Base-by-base conservation (phyloP, 2,113 vertebrate genomes). In the Menura novaehollandiae region DNA sequence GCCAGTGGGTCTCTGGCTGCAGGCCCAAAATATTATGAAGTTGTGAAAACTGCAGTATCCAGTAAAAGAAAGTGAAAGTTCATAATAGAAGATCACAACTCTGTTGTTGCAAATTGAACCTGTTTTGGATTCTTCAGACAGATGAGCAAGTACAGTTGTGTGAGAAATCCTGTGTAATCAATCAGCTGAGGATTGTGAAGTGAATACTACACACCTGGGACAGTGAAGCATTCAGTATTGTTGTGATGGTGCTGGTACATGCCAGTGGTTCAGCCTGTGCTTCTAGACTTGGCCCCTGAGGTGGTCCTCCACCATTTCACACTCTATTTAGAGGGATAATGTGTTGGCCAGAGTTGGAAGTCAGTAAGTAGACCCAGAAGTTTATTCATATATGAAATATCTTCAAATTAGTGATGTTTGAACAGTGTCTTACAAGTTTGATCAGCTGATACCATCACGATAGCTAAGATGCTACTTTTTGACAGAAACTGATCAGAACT, bases 61-160 rank as follows among this genome's bases (percentile, higher is more conserved):
- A 86, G 76, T 89, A 84, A 74, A 97, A 91, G 94, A 95, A 95
- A 95, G 83, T 84, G 80, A 95, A 96, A 91, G 80, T 73, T 93
- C 5, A 0, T 66, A 43, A 33, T 3, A 69, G 63, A 78, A 52
- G 55, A 77, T 77, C 58, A n/a, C 4, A 6, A 19, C 13, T 59
- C 51, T 90, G 22, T 49, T 23, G 21, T 14, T 77, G 79, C 35
- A 91, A 89, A 78, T 15, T 7, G 43, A 69, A 23, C n/a, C 13
- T 73, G 27, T 73, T 75, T 77, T 18, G 59, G 75, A 16, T 85
- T 49, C 64, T 69, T 93, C 26, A 33, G 84, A 43, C 62, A 74
- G n/a, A 73, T n/a, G 8, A 83, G 49, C 58, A 44, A 7, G 21
- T 79, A 13, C 7, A 51, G 46, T 30, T 89, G 23, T 8, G 0